phyloP scores from a whole-genome alignment of 2,113 vertebrate species.

The Noctilio leporinus region DNA sequence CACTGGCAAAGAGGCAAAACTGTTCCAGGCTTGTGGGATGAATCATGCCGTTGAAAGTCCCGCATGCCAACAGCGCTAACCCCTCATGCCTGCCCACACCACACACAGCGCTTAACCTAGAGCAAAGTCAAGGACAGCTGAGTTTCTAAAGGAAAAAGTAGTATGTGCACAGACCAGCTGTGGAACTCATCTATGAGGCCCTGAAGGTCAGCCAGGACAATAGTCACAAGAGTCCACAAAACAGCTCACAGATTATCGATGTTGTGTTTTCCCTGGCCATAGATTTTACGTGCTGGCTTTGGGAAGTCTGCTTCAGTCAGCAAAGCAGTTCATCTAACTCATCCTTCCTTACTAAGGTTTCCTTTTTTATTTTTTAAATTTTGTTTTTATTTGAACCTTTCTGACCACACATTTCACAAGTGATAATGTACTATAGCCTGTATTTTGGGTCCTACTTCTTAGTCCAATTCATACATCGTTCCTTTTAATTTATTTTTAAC shows the following conservation, averaged over 20 bases:
- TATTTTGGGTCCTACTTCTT: not conserved
- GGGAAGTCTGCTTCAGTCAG: not conserved
- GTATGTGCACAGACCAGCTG: not conserved
- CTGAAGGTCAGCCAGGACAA: not conserved
- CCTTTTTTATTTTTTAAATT: not conserved
- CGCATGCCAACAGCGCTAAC: not conserved
- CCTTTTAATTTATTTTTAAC: not conserved
- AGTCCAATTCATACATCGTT: not conserved
- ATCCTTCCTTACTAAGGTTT: not conserved
- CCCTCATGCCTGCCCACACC: no score
- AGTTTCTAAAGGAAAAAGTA: conserved; percentile 26
- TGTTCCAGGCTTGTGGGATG: not conserved
- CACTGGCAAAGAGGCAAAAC: not conserved
- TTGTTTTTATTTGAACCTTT: no score
- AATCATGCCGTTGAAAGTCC: not conserved
- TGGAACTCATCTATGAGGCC: not conserved
- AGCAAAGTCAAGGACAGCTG: not conserved
- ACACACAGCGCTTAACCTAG: not conserved
- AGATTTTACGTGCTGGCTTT: not conserved
- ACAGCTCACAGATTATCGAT: not conserved
- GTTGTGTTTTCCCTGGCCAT: not conserved
- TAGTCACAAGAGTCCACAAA: not conserved
- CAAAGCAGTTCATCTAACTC: not conserved
- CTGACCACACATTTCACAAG: not conserved
- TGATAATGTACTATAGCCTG: not conserved